phyloP scores from a whole-genome alignment of 2,113 vertebrate genomes.

The Pygoscelis antarcticus region DNA sequence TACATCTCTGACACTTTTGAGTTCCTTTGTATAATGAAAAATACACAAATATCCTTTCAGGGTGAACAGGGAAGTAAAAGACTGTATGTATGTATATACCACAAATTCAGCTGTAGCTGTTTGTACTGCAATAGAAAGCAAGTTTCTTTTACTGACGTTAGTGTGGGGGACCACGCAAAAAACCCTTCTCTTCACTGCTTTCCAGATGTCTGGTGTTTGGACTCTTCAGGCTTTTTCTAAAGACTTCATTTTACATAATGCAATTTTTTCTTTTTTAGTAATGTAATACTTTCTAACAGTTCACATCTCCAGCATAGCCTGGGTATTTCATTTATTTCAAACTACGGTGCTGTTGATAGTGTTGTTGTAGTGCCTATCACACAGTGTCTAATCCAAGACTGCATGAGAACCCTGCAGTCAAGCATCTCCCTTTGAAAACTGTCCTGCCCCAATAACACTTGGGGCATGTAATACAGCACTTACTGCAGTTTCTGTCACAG shows the following conservation, averaged over 20 bases:
- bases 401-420: neutral
- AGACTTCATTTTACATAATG: neutral
- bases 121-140: neutral
- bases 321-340: neutral
- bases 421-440: neutral
- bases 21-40: neutral
- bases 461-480: neutral
- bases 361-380: neutral
- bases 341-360: neutral
- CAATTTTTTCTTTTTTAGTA: neutral
- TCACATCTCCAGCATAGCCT: neutral
- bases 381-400: neutral
- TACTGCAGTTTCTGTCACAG: neutral
- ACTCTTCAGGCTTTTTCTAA: neutral
- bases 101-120: neutral
- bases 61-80: neutral
- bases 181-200: neutral
- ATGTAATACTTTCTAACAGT: neutral
- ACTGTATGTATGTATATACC: neutral
- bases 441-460: accelerated
- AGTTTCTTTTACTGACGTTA: neutral
- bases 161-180: neutral
- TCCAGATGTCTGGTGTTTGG: neutral
- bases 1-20: neutral
- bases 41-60: neutral